Base-by-base conservation (phyloP, 2,797 vertebrate species). In the Microctenopoma lineatum region DNA sequence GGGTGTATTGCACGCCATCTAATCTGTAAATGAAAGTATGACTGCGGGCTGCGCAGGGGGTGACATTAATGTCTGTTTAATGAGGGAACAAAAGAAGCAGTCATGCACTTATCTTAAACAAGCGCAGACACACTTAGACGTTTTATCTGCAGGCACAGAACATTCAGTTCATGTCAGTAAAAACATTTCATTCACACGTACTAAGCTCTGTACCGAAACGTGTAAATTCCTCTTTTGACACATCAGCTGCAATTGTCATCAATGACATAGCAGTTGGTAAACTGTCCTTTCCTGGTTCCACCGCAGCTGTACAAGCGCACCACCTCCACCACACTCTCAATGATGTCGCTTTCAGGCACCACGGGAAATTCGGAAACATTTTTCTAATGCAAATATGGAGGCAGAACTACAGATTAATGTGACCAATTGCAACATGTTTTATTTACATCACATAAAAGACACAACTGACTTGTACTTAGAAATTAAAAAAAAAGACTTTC, bases 211-310 rank as follows among this genome's bases (percentile, higher is more conserved):
- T 21, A 21, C 21, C 21, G 21, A 21, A 21, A 21, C 9, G 34
- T 7, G 34, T 10, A 36, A 5, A 36, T 36, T 36, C 34, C 8
- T 36, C 34, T 36, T 36, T 36, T 7, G 9, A 36, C 27, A 29
- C 27, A 29, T 84, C 67, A 67, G 51, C 18, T 70, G 51, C 81
- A 79, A 87, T 83, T 59, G 61, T 48, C 18, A 66, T 65, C 69
- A 66, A 84, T 84, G 27, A 55, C 11, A 6, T 29, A 29, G 27
- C 27, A 29, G 27, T 29, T 29, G 5, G 4, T 29, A 29, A 29
- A 6, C 27, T 6, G 27, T 29, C 27, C 27, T 29, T 29, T 29
- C 27, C 27, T 12, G 38, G 10, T 39, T 69, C 42, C 70, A 39
- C 50, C 64, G n/a, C 44, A 57, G 44, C 2, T 10, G 14, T 4